Base-by-base conservation (phyloP, 2,888 invertebrate genomes). In the Sphecodes monilicornis region DNA sequence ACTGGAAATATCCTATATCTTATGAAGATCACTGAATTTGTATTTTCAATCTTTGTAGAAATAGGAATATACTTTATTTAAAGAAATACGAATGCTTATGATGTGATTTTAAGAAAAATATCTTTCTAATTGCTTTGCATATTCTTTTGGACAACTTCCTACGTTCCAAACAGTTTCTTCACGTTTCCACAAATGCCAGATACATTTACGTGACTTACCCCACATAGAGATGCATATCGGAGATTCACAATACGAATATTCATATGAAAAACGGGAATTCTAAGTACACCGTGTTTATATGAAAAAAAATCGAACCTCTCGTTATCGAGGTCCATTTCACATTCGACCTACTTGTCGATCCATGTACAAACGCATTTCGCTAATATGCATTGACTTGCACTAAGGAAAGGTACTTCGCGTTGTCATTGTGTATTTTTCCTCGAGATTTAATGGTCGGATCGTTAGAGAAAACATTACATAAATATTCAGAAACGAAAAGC, bases 321-420 rank as follows among this genome's bases (percentile, higher is more conserved):
- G 66, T 84, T 82, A 75, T 82, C 75, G 74, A 78, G 74, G 74
- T 66, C 66, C 84, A 78, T 84, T 84, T 84, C 78, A 84, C 84
- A 84, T 82, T 78, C 54, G 77, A 78, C 83, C 84, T 78, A 84
- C 77, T 78, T 78, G 78, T 74, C n/a, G 74, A 74, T 82, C 54
- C 18, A 43, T 70, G 54, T 68, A 41, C 57, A 26, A 54, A 76
- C 60, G 41, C 76, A 39, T 76, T 68, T 71, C 83, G 74, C 46
- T 74, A 74, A 64, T 32, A 66, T 39, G 29, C 74, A 74, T 84
- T 32, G 74, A 46, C 66, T 71, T 57, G 36, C 70, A 41, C 29
- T 13, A 22, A 70, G 50, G 43, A 22, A 29, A 36, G 66, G 22
- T 36, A 36, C 22, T 39, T 11, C 22, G 36, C 66, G 11, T 39